Conservation (phyloP, 2,113 vertebrate species). For the Neofelis nebulosa region DNA sequence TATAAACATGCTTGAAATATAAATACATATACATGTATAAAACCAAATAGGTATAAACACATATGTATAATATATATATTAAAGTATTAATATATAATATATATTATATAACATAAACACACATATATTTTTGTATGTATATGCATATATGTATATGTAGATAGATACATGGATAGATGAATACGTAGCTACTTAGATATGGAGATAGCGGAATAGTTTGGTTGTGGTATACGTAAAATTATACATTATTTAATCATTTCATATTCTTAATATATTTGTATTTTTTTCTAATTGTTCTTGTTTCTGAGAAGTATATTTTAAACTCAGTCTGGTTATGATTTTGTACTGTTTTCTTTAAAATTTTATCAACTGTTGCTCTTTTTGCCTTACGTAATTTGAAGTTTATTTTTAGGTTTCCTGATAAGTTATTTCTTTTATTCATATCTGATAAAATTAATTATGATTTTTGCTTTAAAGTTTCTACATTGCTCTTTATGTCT, state of each 20-base stretch:
- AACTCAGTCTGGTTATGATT: not conserved
- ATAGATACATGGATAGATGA: not conserved
- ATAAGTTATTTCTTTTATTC: not conserved
- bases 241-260: not conserved
- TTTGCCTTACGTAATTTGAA: not conserved
- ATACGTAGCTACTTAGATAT: not conserved
- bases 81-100: too few relatives aligned
- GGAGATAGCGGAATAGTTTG: not conserved
- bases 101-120: not conserved
- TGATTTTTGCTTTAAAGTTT: not conserved
- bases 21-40: not conserved
- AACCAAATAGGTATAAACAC: not conserved
- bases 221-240: not conserved
- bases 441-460: not conserved
- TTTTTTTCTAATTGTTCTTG: not conserved
- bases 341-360: not conserved
- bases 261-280: not conserved
- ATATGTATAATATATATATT: too few relatives aligned
- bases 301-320: not conserved
- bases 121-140: not conserved
- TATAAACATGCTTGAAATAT: not conserved
- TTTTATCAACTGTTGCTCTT: not conserved
- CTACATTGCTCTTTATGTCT: not conserved
- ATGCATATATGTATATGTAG: not conserved
- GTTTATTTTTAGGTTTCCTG: not conserved